Evolutionary conservation across 2,888 invertebrate species (phyloP), one percentile per base, ranked within the genome.

Genomic region (Torymus tubicola): DNA sequence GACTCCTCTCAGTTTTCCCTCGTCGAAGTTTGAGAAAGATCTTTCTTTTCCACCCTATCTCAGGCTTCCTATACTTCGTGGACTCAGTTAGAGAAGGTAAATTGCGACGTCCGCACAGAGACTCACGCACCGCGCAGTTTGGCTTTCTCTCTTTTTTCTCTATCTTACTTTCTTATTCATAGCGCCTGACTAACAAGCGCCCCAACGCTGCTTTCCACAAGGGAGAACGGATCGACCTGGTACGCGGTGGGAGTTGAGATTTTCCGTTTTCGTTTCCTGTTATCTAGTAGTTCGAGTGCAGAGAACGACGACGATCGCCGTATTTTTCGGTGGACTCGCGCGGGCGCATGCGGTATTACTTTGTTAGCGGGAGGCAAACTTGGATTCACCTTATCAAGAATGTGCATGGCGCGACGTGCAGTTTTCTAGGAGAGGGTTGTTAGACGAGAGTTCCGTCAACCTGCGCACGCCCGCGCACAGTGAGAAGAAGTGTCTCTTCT

Each of bases 201-300:
- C 42, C 18, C 42, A 16, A 18, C 53, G 13, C 50, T 12, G 57
- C 42, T 55, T 57, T 57, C 11, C 14, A 5, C 42, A n/a, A n/a
- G n/a, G n/a, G n/a, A n/a, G n/a, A 57, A 13, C 10, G 2, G 50
- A 71, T 57, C 55, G 10, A 42, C 24, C 53, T 1, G n/a, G 61
- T 2, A 10, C 12, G 16, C 2, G 16, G 21, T 5, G 31, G 10
- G 42, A 74, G 65, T 74, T 74, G 10, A 58, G 24, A 65, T 58
- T 65, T 74, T 65, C 21, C 21, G 67, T 74, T 67, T 74, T 67
- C 74, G 65, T 65, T 67, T 74, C 65, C 67, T 58, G 67, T 74
- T 74, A 74, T 67, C 42, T 67, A 12, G 5, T 8, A n/a, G 16
- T 72, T 72, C n/a, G 71, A 72, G 53, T 63, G 16, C 21, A 11